Evolutionary conservation across 2,888 invertebrate species (phyloP).

Genomic region (Tetrapedia diversipes): DNA sequence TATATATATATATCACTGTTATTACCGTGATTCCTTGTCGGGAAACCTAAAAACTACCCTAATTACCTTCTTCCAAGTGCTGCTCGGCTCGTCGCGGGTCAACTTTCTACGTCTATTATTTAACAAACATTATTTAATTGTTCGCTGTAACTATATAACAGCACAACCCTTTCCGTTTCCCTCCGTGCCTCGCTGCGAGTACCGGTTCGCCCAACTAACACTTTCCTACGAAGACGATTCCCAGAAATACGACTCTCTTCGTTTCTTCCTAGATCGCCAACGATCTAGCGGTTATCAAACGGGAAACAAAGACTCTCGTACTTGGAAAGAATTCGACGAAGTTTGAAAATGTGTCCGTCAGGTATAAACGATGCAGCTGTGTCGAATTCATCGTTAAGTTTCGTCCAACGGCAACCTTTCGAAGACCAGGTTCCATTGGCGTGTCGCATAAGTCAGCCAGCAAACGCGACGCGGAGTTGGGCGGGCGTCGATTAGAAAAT

Average conservation of each 20-base stretch:
- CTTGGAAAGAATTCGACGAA: too few relatives aligned
- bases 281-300: too few relatives aligned
- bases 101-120: slow-evolving; percentile 37
- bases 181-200: slow-evolving; percentile 35
- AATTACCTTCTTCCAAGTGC: neutral
- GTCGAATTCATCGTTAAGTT: too few relatives aligned
- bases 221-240: too few relatives aligned
- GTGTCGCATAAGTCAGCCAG: neutral
- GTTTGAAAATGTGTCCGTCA: too few relatives aligned
- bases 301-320: neutral
- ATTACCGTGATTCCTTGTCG: neutral
- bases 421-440: neutral
- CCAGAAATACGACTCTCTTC: too few relatives aligned
- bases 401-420: too few relatives aligned
- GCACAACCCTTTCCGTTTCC: neutral
- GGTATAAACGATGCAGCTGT: too few relatives aligned
- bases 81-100: neutral
- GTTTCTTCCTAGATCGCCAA: too few relatives aligned
- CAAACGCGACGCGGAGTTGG: neutral
- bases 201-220: too few relatives aligned
- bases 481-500: slow-evolving; percentile 29
- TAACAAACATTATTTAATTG: slow-evolving; percentile 51
- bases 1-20: too few relatives aligned
- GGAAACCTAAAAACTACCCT: neutral
- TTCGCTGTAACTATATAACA: slow-evolving; percentile 16